Percentiles rank a stretch among this genome's conserved stretches.
Conservation (phyloP, 1,140 invertebrate species). For the Lucilia sericata region DNA sequence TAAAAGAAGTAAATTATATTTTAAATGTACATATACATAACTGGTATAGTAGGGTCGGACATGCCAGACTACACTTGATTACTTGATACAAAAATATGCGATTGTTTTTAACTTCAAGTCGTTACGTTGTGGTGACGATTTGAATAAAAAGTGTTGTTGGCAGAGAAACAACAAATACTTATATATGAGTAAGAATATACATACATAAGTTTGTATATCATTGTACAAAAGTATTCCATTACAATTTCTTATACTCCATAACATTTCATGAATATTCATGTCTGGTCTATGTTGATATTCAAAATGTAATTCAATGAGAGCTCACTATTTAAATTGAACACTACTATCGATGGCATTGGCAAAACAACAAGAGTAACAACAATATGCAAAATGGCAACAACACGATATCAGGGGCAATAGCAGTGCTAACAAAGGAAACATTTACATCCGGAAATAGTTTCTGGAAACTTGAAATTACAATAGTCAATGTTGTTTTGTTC, state of each 20-base stretch:
- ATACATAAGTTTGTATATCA: background rate
- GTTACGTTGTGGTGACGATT: no score
- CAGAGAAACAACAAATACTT: no score
- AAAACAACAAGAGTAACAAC: background rate
- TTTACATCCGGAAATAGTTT: conserved; percentile 40
- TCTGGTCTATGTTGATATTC: conserved; percentile 34
- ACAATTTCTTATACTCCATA: conserved; percentile 16
- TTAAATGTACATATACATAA: no score
- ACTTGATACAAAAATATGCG: no score
- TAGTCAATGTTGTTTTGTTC: conserved; percentile 36
- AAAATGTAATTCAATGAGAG: conserved; percentile 41
- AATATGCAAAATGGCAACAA: conserved; percentile 6
- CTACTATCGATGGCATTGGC: conserved; percentile 24
- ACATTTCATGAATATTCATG: conserved; percentile 38
- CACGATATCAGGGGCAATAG: background rate
- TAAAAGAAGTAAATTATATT: no score
- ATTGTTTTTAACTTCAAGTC: no score
- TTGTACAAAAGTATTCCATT: background rate
- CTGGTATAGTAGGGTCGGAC: no score
- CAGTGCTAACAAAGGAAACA: conserved; percentile 31
- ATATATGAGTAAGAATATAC: no score
- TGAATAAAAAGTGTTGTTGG: no score
- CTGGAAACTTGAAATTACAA: conserved; percentile 43
- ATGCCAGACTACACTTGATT: no score
- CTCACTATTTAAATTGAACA: conserved; percentile 34